A percentile compares a stretch with the other conserved stretches of the same genome.
phyloP scores from a whole-genome alignment of 2,888 invertebrate genomes.

The Laspeyria flexula region DNA sequence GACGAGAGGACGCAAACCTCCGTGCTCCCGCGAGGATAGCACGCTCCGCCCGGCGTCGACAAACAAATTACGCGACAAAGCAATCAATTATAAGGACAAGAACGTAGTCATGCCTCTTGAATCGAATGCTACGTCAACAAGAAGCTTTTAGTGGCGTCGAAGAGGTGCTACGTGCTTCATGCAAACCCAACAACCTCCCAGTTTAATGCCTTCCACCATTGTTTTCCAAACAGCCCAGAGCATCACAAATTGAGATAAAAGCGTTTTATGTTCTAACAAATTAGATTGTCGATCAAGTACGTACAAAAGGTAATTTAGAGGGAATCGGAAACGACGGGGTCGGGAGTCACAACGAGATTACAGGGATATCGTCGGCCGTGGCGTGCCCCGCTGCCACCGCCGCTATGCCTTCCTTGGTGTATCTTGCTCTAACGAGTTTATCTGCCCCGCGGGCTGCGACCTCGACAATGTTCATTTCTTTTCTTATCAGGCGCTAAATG shows the following conservation, averaged over 20 bases:
- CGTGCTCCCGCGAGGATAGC: conserved; percentile 74
- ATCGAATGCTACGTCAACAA: conserved; percentile 84
- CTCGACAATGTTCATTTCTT: conserved; percentile 71
- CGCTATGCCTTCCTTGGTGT: conserved; percentile 59
- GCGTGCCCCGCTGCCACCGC: conserved; percentile 60
- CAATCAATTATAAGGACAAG: conserved; percentile 85
- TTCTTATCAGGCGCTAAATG: conserved; percentile 70
- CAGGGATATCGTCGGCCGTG: conserved; percentile 69
- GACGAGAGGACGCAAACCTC: conserved; percentile 69
- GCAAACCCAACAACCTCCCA: conserved; percentile 60
- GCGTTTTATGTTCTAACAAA: conserved; percentile 69
- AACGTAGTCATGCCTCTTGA: conserved; percentile 76
- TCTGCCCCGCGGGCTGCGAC: conserved; percentile 82
- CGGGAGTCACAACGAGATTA: conserved; percentile 82
- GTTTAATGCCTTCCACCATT: conserved; percentile 63
- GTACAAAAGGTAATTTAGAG: conserved; percentile 78
- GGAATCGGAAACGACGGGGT: conserved; percentile 75
- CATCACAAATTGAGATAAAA: conserved; percentile 62
- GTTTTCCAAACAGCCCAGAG: conserved; percentile 58
- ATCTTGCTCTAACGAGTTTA: conserved; percentile 83
- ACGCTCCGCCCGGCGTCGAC: conserved; percentile 66
- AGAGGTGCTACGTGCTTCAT: conserved; percentile 71
- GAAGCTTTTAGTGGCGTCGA: conserved; percentile 79
- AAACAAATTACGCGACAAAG: conserved; percentile 86
- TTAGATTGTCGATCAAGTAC: conserved; percentile 75